phyloP scores from a whole-genome alignment of 2,113 vertebrate genomes.

The Australoheros scitulus region DNA sequence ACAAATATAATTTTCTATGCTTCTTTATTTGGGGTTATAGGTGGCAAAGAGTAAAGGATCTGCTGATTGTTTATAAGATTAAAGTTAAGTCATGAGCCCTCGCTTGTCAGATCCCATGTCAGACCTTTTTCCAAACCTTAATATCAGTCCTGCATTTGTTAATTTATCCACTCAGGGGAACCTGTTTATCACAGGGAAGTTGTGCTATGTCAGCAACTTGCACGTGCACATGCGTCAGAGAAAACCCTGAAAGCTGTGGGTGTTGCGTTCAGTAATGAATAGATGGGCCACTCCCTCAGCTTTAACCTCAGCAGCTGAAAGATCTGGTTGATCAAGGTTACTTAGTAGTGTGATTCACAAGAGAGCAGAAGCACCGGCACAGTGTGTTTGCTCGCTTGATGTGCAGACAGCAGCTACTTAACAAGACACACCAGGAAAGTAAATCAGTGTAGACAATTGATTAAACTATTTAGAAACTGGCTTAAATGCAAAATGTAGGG shows the following conservation, averaged over 20 bases:
- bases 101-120: not conserved
- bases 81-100: no score
- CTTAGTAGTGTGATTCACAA: not conserved
- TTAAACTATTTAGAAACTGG: no score
- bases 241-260: conserved; percentile 43
- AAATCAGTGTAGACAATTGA: no score
- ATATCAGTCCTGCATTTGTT: not conserved
- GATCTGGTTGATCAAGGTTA: conserved; percentile 55
- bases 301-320: conserved; percentile 22
- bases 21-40: not conserved
- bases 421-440: not conserved
- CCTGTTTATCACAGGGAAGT: conserved; percentile 13
- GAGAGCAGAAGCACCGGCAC: not conserved
- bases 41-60: not conserved
- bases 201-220: conserved; percentile 10
- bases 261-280: conserved; percentile 23
- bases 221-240: conserved; percentile 32
- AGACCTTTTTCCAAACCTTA: not conserved
- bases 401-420: no score
- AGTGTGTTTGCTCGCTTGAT: not conserved
- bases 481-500: not conserved
- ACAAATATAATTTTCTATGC: not conserved
- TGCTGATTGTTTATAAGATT: no score
- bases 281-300: conserved; percentile 43
- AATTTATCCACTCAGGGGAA: conserved; percentile 5